Conservation (phyloP, 2,797 vertebrate genomes). For the Pelobates cultripes region DNA sequence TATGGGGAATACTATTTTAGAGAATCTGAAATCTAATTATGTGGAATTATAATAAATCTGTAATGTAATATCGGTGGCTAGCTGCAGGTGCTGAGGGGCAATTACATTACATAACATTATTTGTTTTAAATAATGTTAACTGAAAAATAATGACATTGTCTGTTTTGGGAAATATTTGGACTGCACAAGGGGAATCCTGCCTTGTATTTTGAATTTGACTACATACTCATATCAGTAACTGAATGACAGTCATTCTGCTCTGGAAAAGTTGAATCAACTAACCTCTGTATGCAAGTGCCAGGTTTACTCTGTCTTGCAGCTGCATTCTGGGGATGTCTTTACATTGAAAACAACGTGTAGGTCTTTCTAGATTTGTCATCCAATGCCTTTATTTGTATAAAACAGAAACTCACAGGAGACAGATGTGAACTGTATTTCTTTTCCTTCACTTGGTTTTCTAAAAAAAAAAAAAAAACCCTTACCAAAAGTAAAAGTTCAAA, state of each 20-base stretch:
- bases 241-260: not conserved
- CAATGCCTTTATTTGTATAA: not conserved
- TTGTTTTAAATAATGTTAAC: not conserved
- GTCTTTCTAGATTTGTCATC: not conserved
- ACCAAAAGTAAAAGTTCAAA: no score
- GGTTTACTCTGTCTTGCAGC: not conserved
- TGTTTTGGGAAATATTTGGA: not conserved
- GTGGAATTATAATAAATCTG: no score
- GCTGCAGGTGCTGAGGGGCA: no score
- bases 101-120: not conserved
- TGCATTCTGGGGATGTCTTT: not conserved
- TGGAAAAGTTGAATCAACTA: not conserved
- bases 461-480: no score
- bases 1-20: no score
- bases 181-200: not conserved
- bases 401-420: slow-evolving; percentile 11
- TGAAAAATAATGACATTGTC: not conserved
- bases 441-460: no score
- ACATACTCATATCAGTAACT: not conserved
- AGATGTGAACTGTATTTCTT: slow-evolving; percentile 16
- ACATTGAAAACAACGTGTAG: not conserved
- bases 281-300: not conserved
- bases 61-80: no score
- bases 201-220: not conserved
- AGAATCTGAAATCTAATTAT: no score